Conservation (phyloP, 2,797 vertebrate genomes). For the Sitta carolinensis region DNA sequence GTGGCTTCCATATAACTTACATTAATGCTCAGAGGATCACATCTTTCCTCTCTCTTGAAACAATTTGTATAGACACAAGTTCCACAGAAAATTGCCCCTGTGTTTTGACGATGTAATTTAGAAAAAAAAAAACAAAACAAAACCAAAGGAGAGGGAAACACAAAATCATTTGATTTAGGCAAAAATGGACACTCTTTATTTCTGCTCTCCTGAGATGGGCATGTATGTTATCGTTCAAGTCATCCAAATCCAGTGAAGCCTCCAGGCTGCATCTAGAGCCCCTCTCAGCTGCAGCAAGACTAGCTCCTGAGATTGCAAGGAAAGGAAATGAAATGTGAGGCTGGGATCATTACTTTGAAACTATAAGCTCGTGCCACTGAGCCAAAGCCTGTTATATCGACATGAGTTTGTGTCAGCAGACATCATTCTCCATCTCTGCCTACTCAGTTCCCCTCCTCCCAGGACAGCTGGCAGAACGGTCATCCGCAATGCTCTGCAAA, state of each 20-base stretch:
- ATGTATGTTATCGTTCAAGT: background rate
- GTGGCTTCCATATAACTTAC: background rate
- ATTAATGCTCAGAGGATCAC: background rate
- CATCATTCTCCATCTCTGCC: constrained; percentile 18
- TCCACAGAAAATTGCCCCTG: background rate
- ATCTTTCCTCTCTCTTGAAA: background rate
- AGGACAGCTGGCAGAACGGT: background rate
- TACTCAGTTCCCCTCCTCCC: background rate
- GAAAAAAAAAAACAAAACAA: background rate
- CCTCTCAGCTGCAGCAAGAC: constrained; percentile 20
- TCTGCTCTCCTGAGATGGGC: background rate
- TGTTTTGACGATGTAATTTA: background rate
- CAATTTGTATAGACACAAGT: background rate
- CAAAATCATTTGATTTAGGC: background rate
- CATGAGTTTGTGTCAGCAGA: constrained; percentile 7
- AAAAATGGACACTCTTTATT: background rate
- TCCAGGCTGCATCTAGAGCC: background rate
- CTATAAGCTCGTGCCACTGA: constrained; percentile 27
- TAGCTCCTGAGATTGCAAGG: background rate
- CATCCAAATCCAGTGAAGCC: constrained; percentile 33
- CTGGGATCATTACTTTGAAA: constrained; percentile 48
- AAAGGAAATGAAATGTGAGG: constrained; percentile 21
- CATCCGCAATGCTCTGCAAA: background rate
- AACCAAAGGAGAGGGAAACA: background rate
- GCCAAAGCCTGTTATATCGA: constrained; percentile 32